Evolutionary conservation across 2,888 invertebrate species (phyloP).

Genomic region (Caenorhabditis becei): DNA sequence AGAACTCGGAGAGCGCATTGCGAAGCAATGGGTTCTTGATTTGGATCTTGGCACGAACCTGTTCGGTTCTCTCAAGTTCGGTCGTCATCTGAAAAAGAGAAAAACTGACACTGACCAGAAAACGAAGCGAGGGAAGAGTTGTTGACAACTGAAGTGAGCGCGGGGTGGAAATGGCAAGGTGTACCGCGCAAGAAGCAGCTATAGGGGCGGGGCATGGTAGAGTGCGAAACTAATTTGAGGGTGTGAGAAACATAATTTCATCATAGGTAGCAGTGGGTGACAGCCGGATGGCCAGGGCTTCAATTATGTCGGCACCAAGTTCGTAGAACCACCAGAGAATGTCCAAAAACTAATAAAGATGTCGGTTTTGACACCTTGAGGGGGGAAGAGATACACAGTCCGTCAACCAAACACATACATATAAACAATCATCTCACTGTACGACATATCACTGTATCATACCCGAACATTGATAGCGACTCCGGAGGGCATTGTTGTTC

Average conservation of each 20-base stretch:
- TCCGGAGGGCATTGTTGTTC: slow-evolving; percentile 50
- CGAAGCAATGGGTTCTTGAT: slow-evolving; percentile 69
- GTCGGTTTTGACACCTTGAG: slow-evolving; percentile 18
- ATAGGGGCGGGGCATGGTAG: slow-evolving; percentile 24
- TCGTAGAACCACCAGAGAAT: slow-evolving; percentile 45
- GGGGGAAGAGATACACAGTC: not conserved
- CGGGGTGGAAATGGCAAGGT: slow-evolving; percentile 15
- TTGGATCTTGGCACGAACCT: slow-evolving; percentile 68
- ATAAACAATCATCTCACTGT: slow-evolving; percentile 45
- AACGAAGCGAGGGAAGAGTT: slow-evolving; percentile 1
- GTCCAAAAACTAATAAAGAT: slow-evolving; percentile 14
- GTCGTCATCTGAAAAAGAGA: slow-evolving; percentile 49
- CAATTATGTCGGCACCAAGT: slow-evolving; percentile 26
- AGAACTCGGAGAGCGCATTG: slow-evolving; percentile 77
- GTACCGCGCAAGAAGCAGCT: slow-evolving; percentile 26
- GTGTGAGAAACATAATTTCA: slow-evolving; percentile 50
- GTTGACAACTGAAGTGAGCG: slow-evolving; percentile 49
- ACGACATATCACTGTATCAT: slow-evolving; percentile 47
- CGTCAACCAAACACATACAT: slow-evolving; percentile 7
- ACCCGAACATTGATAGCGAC: slow-evolving; percentile 62
- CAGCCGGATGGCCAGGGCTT: slow-evolving; percentile 18
- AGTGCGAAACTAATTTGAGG: slow-evolving; percentile 46
- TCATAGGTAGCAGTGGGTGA: slow-evolving; percentile 12
- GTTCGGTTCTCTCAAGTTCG: slow-evolving; percentile 63
- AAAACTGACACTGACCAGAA: not conserved